Evolutionary conservation across 2,113 vertebrate species (phyloP).

Genomic region (Cyrtonyx montezumae): DNA sequence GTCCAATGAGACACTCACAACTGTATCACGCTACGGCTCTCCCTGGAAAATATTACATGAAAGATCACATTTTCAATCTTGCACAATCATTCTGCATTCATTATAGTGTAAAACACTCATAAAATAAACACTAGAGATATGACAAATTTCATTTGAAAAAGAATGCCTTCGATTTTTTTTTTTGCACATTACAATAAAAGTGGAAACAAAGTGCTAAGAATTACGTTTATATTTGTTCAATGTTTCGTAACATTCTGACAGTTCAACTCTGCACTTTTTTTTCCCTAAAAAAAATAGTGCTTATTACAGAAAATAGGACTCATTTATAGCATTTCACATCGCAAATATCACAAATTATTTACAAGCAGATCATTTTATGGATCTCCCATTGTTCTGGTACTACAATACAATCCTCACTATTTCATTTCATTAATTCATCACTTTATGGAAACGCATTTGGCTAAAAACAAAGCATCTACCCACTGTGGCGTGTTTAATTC

Average conservation of each 20-base stretch:
- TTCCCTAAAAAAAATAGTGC: constrained; percentile 35
- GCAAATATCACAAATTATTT: constrained; percentile 55
- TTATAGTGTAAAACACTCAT: constrained; percentile 62
- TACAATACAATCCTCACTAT: constrained; percentile 45
- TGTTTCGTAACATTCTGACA: constrained; percentile 66
- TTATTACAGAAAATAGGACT: constrained; percentile 61
- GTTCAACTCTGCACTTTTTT: constrained; percentile 39
- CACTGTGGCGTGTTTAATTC: constrained; percentile 58
- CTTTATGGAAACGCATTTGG: constrained; percentile 51
- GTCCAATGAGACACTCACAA: constrained; percentile 32
- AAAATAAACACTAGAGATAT: constrained; percentile 45
- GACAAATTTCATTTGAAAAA: constrained; percentile 65
- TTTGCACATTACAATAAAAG: constrained; percentile 4
- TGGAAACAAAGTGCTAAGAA: constrained; percentile 42
- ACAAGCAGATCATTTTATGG: constrained; percentile 55
- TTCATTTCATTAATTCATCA: constrained; percentile 59
- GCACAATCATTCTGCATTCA: constrained; percentile 56
- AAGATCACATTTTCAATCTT: constrained; percentile 63
- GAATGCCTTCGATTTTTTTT: constrained; percentile 4
- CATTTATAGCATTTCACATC: background rate
- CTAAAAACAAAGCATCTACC: constrained; percentile 39
- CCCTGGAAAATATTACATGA: constrained; percentile 70
- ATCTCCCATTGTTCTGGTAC: constrained; percentile 63
- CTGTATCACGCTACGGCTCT: constrained; percentile 58
- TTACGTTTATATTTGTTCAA: constrained; percentile 62